phyloP scores from a whole-genome alignment of 2,797 vertebrate genomes.

The Schizopygopsis malacanthus region DNA sequence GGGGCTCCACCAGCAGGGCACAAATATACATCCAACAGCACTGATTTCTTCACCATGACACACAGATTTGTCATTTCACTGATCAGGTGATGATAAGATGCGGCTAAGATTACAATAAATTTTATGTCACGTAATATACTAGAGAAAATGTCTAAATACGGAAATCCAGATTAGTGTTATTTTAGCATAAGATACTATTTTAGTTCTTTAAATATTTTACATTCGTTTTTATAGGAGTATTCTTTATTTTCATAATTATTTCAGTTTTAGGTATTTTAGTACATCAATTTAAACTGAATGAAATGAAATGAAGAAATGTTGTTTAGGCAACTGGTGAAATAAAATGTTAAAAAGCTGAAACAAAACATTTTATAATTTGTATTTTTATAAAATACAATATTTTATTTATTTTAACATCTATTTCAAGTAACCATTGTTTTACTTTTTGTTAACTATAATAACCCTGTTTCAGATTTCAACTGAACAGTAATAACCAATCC shows the following conservation, averaged over 20 bases:
- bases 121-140: too few species aligned
- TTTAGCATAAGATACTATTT: not conserved
- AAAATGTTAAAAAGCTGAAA: too few species aligned
- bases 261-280: not conserved
- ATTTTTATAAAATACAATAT: too few species aligned
- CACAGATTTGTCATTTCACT: conserved; percentile 4
- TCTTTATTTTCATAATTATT: not conserved
- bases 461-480: not conserved
- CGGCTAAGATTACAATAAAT: not conserved
- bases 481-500: not conserved
- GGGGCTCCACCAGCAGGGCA: conserved; percentile 57
- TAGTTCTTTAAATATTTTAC: not conserved
- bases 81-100: not conserved
- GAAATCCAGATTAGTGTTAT: not conserved
- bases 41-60: not conserved
- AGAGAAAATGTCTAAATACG: not conserved
- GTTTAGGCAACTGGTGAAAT: not conserved
- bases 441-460: not conserved
- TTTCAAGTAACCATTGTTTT: not conserved
- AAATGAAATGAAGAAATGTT: not conserved
- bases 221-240: not conserved
- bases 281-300: not conserved
- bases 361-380: too few species aligned
- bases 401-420: not conserved
- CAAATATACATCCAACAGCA: conserved; percentile 19